phyloP scores from a whole-genome alignment of 2,113 vertebrate species.

The Gulo gulo region DNA sequence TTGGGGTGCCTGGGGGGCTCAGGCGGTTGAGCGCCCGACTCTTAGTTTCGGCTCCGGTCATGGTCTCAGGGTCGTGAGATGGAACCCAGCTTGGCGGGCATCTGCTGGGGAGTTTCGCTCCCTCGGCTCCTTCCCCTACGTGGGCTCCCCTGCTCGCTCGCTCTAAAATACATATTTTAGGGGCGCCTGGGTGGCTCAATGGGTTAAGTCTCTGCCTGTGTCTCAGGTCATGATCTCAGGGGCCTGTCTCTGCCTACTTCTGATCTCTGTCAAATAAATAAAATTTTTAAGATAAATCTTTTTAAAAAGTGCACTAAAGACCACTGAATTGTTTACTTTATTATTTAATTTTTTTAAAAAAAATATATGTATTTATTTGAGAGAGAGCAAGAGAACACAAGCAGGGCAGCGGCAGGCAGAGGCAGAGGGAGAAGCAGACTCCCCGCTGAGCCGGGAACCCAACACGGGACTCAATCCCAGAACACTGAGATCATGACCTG shows the following conservation, averaged over 20 bases:
- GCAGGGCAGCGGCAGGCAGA: background rate
- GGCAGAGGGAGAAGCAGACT: background rate
- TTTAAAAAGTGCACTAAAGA: background rate
- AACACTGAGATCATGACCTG: background rate
- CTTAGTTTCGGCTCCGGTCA: background rate
- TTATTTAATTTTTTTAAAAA: background rate
- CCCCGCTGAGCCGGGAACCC: background rate
- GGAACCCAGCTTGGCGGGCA: fast-evolving
- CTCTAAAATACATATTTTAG: background rate
- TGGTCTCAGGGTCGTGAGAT: background rate
- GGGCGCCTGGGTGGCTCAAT: too few species aligned
- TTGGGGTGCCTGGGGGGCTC: background rate
- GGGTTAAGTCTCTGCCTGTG: too few species aligned
- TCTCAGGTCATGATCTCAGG: too few species aligned
- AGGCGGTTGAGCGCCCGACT: background rate
- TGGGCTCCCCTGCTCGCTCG: background rate
- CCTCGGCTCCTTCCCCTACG: background rate
- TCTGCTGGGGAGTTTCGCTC: background rate
- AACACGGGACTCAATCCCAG: background rate
- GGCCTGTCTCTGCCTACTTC: too few species aligned
- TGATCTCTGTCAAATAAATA: too few species aligned
- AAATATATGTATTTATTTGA: background rate
- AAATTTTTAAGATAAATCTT: background rate
- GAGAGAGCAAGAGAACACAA: background rate
- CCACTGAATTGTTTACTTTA: background rate